phyloP scores from a whole-genome alignment of 92 coral and sea anemone genomes.

The Porites rus region DNA sequence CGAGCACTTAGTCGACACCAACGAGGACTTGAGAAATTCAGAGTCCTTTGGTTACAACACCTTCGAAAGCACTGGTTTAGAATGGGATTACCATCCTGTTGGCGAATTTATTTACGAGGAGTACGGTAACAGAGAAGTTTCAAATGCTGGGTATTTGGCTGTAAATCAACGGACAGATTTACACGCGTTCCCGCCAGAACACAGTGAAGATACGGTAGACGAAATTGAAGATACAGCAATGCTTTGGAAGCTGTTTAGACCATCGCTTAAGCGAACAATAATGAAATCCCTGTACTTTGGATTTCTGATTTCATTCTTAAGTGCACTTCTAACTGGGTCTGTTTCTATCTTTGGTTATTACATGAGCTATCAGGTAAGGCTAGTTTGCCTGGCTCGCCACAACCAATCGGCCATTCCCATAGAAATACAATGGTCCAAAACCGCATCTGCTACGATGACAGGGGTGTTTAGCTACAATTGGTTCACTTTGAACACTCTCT shows the following conservation, averaged over 20 bases:
- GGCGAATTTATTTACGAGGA: slow-evolving; percentile 14
- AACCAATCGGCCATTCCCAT: neutral
- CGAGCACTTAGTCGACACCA: neutral
- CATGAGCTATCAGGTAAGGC: neutral
- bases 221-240: neutral
- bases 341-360: slow-evolving; percentile 7
- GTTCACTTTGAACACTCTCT: neutral
- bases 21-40: neutral
- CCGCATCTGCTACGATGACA: neutral
- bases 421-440: neutral
- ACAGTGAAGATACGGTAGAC: neutral
- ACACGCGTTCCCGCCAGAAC: neutral
- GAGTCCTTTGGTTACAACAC: slow-evolving; percentile 7
- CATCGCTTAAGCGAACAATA: neutral
- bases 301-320: slow-evolving; percentile 1
- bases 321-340: neutral
- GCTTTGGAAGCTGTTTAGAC: slow-evolving; percentile 17
- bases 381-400: neutral
- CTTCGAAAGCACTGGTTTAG: neutral
- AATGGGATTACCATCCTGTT: slow-evolving; percentile 7
- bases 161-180: neutral
- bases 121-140: neutral
- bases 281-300: neutral
- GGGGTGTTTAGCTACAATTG: neutral
- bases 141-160: neutral